phyloP scores from a whole-genome alignment of 2,888 invertebrate genomes.

The Cremastinae sp. region DNA sequence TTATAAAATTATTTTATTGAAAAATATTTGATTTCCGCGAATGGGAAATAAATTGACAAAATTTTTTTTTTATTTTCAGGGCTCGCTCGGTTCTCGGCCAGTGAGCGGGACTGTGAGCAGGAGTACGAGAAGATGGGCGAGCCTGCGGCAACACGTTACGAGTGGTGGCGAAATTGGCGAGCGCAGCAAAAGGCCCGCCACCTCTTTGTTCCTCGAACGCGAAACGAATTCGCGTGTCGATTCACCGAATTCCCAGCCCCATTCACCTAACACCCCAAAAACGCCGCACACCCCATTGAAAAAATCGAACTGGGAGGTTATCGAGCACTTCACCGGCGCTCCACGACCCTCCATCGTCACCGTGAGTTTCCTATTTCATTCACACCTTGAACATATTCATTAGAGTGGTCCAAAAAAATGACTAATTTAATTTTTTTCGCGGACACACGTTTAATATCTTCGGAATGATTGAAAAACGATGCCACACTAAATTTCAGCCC shows the following conservation, averaged over 20 bases:
- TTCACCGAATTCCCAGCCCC: constrained; percentile 79
- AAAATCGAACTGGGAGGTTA: constrained; percentile 95
- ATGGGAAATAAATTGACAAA: background rate
- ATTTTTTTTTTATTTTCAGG: constrained; percentile 67
- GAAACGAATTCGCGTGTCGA: constrained; percentile 74
- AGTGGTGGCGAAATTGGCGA: constrained; percentile 71
- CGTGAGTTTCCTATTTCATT: constrained; percentile 79
- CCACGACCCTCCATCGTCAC: constrained; percentile 85
- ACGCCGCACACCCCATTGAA: constrained; percentile 84
- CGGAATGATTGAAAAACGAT: too few relatives aligned
- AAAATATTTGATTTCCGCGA: too few relatives aligned
- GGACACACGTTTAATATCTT: too few relatives aligned
- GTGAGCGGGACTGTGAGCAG: constrained; percentile 65
- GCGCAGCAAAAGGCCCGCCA: constrained; percentile 79
- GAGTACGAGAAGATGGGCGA: constrained; percentile 81
- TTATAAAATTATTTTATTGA: too few relatives aligned
- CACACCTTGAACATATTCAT: background rate
- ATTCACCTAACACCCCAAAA: constrained; percentile 79
- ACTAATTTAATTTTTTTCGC: too few relatives aligned
- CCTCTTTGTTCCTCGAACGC: constrained; percentile 77
- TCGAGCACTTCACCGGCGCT: constrained; percentile 89
- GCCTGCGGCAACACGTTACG: constrained; percentile 81
- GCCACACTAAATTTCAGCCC: too few relatives aligned
- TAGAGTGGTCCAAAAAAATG: too few relatives aligned
- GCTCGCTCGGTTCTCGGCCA: constrained; percentile 72